Base-by-base conservation (phyloP, 2,797 vertebrate species). In the Poecilia picta region DNA sequence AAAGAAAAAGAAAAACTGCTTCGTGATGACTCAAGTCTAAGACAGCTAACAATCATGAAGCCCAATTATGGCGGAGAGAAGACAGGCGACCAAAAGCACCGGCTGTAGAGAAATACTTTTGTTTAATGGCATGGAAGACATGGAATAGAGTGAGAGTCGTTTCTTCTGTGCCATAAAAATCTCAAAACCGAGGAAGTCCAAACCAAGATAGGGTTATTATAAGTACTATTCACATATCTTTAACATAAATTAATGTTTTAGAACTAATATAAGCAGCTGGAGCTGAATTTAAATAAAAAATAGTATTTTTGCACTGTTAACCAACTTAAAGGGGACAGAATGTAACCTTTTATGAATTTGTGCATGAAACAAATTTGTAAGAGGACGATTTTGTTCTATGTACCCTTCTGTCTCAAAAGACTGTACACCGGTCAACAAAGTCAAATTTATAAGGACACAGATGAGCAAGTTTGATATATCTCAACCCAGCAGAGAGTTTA, bases 1-100 rank as follows among this genome's bases (percentile, higher is more conserved):
- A 53, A 53, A 1, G 25, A 28, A 16, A 46, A 31, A 33, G 36
- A 64, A 3, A 8, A 18, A 43, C 1, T 36, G 31, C 59, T 47
- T 33, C 23, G 13, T 64, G 18, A 49, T 66, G 28, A 76, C 28
- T 49, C 18, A 66, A 8, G n/a, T 76, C 31, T 47, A n/a, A 47
- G 59, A 66, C 59, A 66, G 57, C 74, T 49, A 66, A 76, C 43
- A 66, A 36, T 76, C 45, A 76, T 25, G 15, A 64, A 36, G 31
- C 13, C 10, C 31, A 62, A n/a, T 75, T 62, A 45, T 59, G 16
- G 41, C 23, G 31, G 57, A 36, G 62, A 39, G 23, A 1, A 66
- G 33, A 39, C 4, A 0, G 33, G 16, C 8, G 16, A 8, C 28
- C 13, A 16, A 62, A 62, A 31, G 12, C 28, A 2, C 16, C 59